A percentile compares a stretch with the other conserved stretches of the same genome.
Conservation (phyloP, 2,113 vertebrate genomes). For the Equus quagga region DNA sequence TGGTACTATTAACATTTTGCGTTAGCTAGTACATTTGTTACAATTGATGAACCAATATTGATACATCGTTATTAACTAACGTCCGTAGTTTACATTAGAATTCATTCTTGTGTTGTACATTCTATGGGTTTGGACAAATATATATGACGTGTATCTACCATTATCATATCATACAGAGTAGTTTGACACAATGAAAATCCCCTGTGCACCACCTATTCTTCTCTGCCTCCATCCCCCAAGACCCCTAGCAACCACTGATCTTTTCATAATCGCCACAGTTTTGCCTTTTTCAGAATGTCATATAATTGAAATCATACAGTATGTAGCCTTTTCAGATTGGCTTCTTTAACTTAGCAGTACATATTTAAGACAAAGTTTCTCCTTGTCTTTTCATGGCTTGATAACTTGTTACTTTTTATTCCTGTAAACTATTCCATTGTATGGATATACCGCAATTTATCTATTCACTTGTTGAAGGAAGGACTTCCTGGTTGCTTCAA, state of each 20-base stretch:
- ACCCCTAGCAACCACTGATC: neutral
- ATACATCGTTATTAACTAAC: neutral
- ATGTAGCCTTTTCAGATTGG: neutral
- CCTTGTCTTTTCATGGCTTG: neutral
- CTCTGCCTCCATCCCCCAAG: accelerated
- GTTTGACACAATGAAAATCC: neutral
- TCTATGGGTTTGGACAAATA: neutral
- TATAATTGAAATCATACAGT: neutral
- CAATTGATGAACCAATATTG: neutral
- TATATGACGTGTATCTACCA: neutral
- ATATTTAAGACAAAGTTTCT: neutral
- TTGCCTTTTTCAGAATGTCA: neutral
- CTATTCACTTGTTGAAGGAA: neutral
- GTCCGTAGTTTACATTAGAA: neutral
- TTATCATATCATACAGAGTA: neutral
- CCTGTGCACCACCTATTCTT: accelerated
- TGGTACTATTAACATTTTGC: neutral
- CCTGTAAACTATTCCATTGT: neutral
- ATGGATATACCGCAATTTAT: neutral
- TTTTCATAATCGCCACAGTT: neutral
- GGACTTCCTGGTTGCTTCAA: neutral
- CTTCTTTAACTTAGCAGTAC: neutral
- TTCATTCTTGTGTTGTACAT: neutral
- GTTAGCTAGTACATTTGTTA: neutral
- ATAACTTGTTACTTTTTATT: neutral